Evolutionary conservation across 1,140 invertebrate species (phyloP), one percentile per base, ranked within the genome.

Genomic region (Leptopilina clavipes): DNA sequence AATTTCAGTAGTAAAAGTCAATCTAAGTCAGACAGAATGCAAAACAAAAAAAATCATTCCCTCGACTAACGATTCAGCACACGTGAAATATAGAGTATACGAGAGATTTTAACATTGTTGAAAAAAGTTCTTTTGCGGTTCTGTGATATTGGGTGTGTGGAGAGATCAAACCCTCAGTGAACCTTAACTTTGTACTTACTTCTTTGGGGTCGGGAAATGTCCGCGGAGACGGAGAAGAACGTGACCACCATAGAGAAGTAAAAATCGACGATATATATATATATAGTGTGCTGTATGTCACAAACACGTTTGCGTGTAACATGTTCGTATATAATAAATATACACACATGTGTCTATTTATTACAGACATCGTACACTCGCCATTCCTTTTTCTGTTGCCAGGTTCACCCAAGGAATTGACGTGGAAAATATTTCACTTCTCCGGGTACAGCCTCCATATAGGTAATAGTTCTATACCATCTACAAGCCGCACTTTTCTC

Each of bases 391-490:
- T 40, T 1, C 22, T 31, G 59, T 65, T 65, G 22, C 25, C 59
- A 65, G 22, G 59, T 65, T 59, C 71, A 73, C n/a, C 75, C 54
- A 40, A 54, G 73, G 79, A 80, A 83, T 82, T 81, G 74, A 81
- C 70, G 75, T 56, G 78, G 73, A 78, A 83, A 84, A 83, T 81
- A 83, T 84, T 84, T 80, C 52, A 72, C 73, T 72, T 79, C 73
- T 73, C 77, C 71, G 5, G 37, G 65, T 75, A 72, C 56, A 31
- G n/a, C 48, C 48, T 52, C 48, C 48, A 52, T n/a, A n/a, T 52
- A 52, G 48, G 48, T 52, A 52, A 52, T 52, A 52, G 48, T 52
- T 52, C 70, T n/a, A 19, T 45, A 59, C 12, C 48, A 2, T 31
- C 25, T 52, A 56, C 52, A 73, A 74, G 70, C 54, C 11, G 56